Evolutionary conservation across 2,113 vertebrate species (phyloP), one percentile per base, ranked within the genome.

Genomic region (Hyperoodon ampullatus): DNA sequence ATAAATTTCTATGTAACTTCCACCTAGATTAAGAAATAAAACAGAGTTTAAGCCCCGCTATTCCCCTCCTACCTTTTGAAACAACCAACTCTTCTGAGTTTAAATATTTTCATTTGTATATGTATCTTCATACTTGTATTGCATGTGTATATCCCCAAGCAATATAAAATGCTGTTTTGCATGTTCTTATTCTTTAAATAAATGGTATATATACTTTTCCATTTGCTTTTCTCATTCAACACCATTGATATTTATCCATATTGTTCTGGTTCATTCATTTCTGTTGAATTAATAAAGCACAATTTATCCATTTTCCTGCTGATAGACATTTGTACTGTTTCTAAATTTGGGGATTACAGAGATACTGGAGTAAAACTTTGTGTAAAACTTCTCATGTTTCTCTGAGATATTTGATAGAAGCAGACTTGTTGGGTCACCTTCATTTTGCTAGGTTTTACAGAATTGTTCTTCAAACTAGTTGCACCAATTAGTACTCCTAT

Each of bases 131-230:
- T 94, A 70, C 39, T 82, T 96, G 86, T 50, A 63, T 55, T 77
- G 50, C 2, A 53, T 65, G 33, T 80, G 12, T 90, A n/a, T 77
- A 70, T 85, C 33, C 8, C 21, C 35, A n/a, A 84, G 24, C 9
- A 90, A 63, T 63, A 68, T 87, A 55, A 47, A 72, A 24, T 60
- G 74, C 26, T 92, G n/a, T 78, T 93, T 97, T 83, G 1, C 24
- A n/a, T 93, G 53, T 90, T 88, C 3, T 91, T 89, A 50, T 68
- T 94, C 42, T 93, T 92, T 93, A 88, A 72, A 55, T 94, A 93
- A 55, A 58, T 68, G 58, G 6, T 61, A 53, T 60, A 3, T 93
- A 28, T 44, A 35, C 30, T 78, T 61, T 63, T 93, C 12, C 18
- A 65, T 50, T 96, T 93, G 47, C 42, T 97, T 93, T 91, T 68